phyloP scores from a whole-genome alignment of 2,113 vertebrate species.

The Butorides virescens region DNA sequence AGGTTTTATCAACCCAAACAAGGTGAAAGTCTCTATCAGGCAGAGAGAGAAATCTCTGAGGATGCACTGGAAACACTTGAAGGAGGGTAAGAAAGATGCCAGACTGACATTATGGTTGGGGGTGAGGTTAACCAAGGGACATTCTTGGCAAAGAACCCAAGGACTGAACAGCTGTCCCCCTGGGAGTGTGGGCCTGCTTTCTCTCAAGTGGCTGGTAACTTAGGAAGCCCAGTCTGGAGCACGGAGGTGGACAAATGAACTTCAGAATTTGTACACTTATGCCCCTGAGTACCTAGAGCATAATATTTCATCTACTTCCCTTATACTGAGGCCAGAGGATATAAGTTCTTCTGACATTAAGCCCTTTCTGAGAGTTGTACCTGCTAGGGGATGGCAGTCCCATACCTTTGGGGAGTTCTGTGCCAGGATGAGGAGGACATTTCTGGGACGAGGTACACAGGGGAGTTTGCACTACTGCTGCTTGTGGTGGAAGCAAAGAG shows the following conservation, averaged over 20 bases:
- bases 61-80: background rate
- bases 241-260: background rate
- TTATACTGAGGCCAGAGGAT: background rate
- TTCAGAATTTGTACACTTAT: background rate
- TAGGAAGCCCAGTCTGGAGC: background rate
- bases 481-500: background rate
- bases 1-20: background rate
- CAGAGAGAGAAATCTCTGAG: background rate
- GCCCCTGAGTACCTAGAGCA: background rate
- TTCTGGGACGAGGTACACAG: background rate
- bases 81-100: background rate
- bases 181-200: background rate
- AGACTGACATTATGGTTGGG: background rate
- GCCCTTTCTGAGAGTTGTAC: background rate
- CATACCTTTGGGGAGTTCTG: background rate
- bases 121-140: background rate
- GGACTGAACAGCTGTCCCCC: background rate
- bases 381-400: background rate
- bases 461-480: background rate
- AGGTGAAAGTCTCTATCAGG: background rate
- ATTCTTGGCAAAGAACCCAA: background rate
- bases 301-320: background rate
- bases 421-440: background rate
- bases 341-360: fast-evolving
- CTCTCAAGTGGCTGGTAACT: background rate